Evolutionary conservation across 1,140 invertebrate species (phyloP).

Genomic region (Matsumurasca onukii): DNA sequence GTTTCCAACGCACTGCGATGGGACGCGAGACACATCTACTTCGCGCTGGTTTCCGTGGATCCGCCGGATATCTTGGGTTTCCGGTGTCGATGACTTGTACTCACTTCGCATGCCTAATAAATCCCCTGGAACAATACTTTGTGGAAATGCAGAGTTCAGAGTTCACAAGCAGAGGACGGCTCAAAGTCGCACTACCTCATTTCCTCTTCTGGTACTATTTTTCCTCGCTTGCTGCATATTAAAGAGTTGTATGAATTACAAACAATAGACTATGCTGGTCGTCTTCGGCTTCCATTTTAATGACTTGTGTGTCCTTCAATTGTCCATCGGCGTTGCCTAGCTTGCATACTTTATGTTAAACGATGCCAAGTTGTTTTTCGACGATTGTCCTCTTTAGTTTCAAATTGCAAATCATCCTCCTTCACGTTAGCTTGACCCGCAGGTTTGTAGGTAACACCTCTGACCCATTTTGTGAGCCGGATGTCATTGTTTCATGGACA

Average conservation of each 20-base stretch:
- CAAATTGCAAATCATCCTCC: too few species aligned
- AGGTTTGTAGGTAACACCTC: too few species aligned
- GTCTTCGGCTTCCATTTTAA: slow-evolving; percentile 7
- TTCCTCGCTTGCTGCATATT: slow-evolving; percentile 19
- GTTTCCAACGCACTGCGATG: neutral
- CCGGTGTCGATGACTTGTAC: slow-evolving; percentile 11
- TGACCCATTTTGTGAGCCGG: too few species aligned
- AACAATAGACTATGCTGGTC: slow-evolving; percentile 3
- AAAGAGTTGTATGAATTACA: slow-evolving; percentile 22
- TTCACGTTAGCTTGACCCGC: too few species aligned
- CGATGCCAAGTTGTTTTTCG: too few species aligned
- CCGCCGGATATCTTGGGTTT: neutral
- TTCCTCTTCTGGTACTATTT: slow-evolving; percentile 19
- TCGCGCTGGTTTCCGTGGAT: neutral
- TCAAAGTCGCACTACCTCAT: slow-evolving; percentile 25
- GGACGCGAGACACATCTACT: neutral
- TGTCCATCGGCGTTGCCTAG: too few species aligned
- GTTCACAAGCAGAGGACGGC: slow-evolving; percentile 5
- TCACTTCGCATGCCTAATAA: neutral
- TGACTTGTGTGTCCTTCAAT: slow-evolving; percentile 7
- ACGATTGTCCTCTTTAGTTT: too few species aligned
- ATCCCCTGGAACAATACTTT: slow-evolving; percentile 16
- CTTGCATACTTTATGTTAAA: too few species aligned
- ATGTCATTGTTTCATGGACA: too few species aligned
- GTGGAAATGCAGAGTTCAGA: slow-evolving; percentile 22